Percentiles rank a stretch among this genome's conserved stretches.
phyloP scores from a whole-genome alignment of 2,888 invertebrate genomes.

The Oasisia sp. region DNA sequence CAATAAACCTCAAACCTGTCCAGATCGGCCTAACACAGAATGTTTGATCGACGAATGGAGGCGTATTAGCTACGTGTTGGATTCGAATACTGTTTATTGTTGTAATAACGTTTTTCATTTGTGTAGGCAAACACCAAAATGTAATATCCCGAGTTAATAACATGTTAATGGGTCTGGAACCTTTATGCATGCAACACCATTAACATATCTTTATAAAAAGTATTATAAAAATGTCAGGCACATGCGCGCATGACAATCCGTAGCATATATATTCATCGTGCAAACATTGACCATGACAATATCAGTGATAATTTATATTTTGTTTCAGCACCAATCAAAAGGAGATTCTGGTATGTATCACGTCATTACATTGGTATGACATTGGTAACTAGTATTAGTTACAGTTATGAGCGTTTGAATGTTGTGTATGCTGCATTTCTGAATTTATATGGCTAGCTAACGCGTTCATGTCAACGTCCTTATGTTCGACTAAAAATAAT shows the following conservation, averaged over 20 bases:
- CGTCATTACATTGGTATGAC: background rate
- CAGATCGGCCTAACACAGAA: background rate
- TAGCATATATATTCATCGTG: background rate
- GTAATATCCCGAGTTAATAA: background rate
- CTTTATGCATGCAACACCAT: background rate
- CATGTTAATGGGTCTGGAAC: background rate
- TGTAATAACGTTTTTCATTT: background rate
- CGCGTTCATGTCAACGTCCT: too few species aligned
- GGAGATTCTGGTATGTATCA: background rate
- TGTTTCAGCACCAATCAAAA: background rate
- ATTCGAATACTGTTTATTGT: background rate
- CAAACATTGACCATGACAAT: background rate
- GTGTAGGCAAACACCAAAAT: background rate
- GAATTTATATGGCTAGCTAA: background rate
- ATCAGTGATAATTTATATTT: background rate
- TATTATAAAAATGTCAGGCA: background rate
- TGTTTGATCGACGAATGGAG: background rate
- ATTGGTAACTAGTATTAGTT: background rate
- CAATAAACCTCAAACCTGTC: background rate
- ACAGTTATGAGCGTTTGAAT: background rate
- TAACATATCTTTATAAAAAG: background rate
- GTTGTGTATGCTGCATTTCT: background rate
- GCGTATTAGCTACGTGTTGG: background rate
- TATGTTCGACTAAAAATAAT: too few species aligned
- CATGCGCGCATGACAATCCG: background rate